phyloP scores from a whole-genome alignment of 2,797 vertebrate species.

The Neosilurus hyrtlii region DNA sequence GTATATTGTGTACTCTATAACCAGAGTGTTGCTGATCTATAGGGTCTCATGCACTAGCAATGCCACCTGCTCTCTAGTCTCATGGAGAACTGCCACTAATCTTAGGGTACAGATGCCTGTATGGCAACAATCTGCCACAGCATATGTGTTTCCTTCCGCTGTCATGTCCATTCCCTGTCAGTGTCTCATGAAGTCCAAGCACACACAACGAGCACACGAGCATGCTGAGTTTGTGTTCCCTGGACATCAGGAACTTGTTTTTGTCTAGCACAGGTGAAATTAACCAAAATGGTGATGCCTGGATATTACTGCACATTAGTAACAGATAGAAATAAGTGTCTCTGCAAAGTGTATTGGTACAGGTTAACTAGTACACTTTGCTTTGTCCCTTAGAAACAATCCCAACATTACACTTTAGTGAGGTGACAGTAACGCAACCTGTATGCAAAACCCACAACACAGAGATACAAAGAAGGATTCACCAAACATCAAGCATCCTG shows the following conservation, averaged over 20 bases:
- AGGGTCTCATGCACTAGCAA: constrained; percentile 26
- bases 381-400: constrained; percentile 47
- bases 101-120: constrained; percentile 50
- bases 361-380: constrained; percentile 25
- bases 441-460: constrained; percentile 65
- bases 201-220: constrained; percentile 5
- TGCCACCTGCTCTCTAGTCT: constrained; percentile 38
- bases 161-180: constrained; percentile 51
- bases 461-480: constrained; percentile 63
- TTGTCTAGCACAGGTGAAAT: constrained; percentile 8
- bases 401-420: constrained; percentile 70
- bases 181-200: not conserved
- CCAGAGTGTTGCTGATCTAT: constrained; percentile 19
- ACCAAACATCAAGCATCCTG: constrained; percentile 21
- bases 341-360: not conserved
- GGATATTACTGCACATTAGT: constrained; percentile 18
- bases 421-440: constrained; percentile 71
- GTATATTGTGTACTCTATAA: not conserved
- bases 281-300: constrained; percentile 28
- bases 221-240: constrained; percentile 8
- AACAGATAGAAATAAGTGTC: constrained; percentile 28
- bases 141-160: constrained; percentile 56
- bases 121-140: constrained; percentile 58
- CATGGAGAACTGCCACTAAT: constrained; percentile 52
- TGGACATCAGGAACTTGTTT: constrained; percentile 19